phyloP scores from a whole-genome alignment of 2,888 invertebrate genomes.

The Watsonalla cultraria region DNA sequence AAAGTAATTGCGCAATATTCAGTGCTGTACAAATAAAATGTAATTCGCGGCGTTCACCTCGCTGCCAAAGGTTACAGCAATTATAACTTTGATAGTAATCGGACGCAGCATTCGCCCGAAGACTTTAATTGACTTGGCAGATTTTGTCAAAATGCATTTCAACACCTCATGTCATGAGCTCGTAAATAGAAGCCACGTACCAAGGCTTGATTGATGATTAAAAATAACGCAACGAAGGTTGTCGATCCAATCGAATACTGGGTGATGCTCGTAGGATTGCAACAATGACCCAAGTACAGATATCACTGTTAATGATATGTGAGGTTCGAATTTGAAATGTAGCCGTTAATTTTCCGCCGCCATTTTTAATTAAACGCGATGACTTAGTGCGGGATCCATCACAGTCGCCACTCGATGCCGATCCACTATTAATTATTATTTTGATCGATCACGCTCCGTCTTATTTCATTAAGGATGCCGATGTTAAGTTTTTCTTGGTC shows the following conservation, averaged over 20 bases:
- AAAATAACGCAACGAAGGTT: constrained; percentile 48
- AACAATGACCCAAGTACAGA: constrained; percentile 22
- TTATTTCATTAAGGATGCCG: constrained; percentile 67
- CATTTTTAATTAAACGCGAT: constrained; percentile 76
- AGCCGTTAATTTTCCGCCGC: constrained; percentile 66
- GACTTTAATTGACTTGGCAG: constrained; percentile 26
- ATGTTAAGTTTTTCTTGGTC: constrained; percentile 50
- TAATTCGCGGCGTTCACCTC: constrained; percentile 5
- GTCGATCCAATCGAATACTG: not conserved
- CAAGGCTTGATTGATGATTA: constrained; percentile 52
- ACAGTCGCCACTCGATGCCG: constrained; percentile 56
- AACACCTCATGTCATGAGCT: constrained; percentile 24
- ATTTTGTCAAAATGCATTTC: constrained; percentile 39
- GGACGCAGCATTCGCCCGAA: constrained; percentile 8
- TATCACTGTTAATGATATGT: constrained; percentile 50
- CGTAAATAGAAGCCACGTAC: constrained; percentile 19
- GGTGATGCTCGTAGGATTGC: constrained; percentile 26
- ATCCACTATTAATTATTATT: constrained; percentile 77
- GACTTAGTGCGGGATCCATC: constrained; percentile 73
- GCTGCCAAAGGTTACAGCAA: constrained; percentile 19
- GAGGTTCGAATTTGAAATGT: constrained; percentile 51
- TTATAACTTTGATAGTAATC: constrained; percentile 23
- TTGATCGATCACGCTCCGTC: constrained; percentile 72
- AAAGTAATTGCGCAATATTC: not conserved
- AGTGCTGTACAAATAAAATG: not conserved